A percentile compares a stretch with the other conserved stretches of the same genome.
phyloP scores from a whole-genome alignment of 2,888 invertebrate species.

The Xanthorhoe designata region DNA sequence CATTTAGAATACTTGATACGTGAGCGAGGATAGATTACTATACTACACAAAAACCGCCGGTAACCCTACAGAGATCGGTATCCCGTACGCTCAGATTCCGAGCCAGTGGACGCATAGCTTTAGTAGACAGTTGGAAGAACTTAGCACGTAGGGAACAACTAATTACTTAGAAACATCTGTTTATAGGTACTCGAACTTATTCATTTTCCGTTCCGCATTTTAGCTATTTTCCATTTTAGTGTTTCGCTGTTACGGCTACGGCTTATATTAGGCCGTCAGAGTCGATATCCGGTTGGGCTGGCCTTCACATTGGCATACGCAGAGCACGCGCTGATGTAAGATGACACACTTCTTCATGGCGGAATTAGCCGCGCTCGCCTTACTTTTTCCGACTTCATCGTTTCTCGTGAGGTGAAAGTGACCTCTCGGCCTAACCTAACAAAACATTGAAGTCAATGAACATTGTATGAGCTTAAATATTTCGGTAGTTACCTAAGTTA shows the following conservation, averaged over 20 bases:
- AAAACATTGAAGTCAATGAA: constrained; percentile 9
- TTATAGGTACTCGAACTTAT: no score
- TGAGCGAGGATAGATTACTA: no score
- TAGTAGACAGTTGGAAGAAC: no score
- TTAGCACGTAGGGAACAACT: no score
- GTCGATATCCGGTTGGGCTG: constrained; percentile 63
- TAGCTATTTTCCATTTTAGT: background rate
- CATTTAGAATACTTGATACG: no score
- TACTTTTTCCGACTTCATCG: constrained; percentile 43
- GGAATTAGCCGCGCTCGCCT: constrained; percentile 44
- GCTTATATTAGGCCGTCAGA: constrained; percentile 45
- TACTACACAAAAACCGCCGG: no score
- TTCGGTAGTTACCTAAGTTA: no score
- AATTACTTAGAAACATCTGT: no score
- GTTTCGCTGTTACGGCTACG: background rate
- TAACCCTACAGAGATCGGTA: no score
- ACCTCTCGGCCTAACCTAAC: constrained; percentile 44
- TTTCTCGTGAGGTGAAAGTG: constrained; percentile 56
- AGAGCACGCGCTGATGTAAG: constrained; percentile 43
- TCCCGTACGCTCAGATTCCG: no score
- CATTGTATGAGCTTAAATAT: background rate
- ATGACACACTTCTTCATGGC: constrained; percentile 30
- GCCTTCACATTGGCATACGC: constrained; percentile 72
- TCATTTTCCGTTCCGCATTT: background rate
- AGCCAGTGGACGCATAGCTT: no score